Evolutionary conservation across 2,113 vertebrate species (phyloP).

Genomic region (Fulica atra): DNA sequence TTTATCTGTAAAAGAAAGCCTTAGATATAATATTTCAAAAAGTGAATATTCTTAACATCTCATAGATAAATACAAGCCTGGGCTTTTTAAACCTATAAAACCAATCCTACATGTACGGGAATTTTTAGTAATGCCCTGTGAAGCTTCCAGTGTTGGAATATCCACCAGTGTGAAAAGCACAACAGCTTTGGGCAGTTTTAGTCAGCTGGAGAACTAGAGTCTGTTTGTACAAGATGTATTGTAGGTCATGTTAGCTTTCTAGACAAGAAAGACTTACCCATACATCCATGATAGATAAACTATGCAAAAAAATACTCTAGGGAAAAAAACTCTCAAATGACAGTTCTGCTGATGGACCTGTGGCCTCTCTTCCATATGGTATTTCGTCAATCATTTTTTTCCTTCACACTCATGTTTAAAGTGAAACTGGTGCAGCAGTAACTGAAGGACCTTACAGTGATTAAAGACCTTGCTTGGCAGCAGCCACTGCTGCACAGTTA

Average conservation of each 20-base stretch:
- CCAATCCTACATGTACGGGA: not conserved
- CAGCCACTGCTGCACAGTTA: not conserved
- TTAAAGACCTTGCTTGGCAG: not conserved
- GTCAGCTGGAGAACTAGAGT: not conserved
- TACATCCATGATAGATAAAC: not conserved
- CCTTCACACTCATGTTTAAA: not conserved
- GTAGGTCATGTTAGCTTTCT: not conserved
- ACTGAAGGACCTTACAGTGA: not conserved
- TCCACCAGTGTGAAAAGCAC: not conserved
- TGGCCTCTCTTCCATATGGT: not conserved
- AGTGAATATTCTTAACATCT: not conserved
- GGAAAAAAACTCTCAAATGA: not conserved
- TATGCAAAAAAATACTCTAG: not conserved
- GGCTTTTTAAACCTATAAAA: not conserved
- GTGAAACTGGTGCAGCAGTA: not conserved
- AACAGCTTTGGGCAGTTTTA: not conserved
- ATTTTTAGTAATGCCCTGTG: not conserved
- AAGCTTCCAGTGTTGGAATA: not conserved
- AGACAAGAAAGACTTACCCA: not conserved
- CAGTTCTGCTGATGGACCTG: not conserved
- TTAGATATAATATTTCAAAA: not conserved
- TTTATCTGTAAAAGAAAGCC: not conserved
- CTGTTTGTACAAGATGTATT: not conserved
- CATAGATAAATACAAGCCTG: not conserved
- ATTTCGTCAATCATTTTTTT: not conserved